Evolutionary conservation across 2,113 vertebrate species (phyloP).

Genomic region (Festucalex cinctus): DNA sequence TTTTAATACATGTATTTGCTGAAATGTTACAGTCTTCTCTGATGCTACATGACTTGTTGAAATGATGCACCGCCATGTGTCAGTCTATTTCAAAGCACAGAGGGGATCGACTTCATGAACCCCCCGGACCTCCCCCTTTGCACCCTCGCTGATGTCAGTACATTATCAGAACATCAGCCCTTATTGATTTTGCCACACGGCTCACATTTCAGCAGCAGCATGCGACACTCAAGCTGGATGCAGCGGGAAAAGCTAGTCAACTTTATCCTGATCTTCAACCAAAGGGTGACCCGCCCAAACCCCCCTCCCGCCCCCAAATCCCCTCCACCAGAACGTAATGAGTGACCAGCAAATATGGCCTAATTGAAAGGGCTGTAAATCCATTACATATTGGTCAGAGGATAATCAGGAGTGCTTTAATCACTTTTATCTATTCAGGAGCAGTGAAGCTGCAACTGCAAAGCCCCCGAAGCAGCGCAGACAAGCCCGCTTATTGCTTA

Average conservation of each 20-base stretch:
- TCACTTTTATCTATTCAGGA: conserved; percentile 99
- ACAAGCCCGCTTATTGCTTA: conserved; percentile 79
- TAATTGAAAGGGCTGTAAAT: conserved; percentile 99
- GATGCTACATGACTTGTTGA: conserved; percentile 11
- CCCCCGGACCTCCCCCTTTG: not conserved
- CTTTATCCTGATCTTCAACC: conserved; percentile 55
- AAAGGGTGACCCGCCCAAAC: conserved; percentile 78
- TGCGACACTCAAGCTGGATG: conserved; percentile 30
- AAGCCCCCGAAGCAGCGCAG: conserved; percentile 85
- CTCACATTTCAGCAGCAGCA: conserved; percentile 83
- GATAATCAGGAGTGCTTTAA: conserved; percentile 99
- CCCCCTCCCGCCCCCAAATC: conserved; percentile 30
- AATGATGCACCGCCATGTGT: not conserved
- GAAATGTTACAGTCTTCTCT: too few species aligned
- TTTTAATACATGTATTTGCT: too few species aligned
- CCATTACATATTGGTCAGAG: conserved; percentile 98
- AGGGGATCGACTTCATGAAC: conserved; percentile 33
- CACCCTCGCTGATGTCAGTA: conserved; percentile 85
- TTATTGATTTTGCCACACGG: conserved; percentile 87
- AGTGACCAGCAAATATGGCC: conserved; percentile 96
- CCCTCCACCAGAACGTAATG: conserved; percentile 85
- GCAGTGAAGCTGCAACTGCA: conserved; percentile 96
- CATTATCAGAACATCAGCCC: conserved; percentile 89
- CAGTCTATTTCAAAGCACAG: conserved; percentile 30
- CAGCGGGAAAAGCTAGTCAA: conserved; percentile 28